These are phyloP conservation scores for Regulus satrapa DNA, from an alignment of 2,113 vertebrate genomes.

Conservation along the genomic window DNA sequence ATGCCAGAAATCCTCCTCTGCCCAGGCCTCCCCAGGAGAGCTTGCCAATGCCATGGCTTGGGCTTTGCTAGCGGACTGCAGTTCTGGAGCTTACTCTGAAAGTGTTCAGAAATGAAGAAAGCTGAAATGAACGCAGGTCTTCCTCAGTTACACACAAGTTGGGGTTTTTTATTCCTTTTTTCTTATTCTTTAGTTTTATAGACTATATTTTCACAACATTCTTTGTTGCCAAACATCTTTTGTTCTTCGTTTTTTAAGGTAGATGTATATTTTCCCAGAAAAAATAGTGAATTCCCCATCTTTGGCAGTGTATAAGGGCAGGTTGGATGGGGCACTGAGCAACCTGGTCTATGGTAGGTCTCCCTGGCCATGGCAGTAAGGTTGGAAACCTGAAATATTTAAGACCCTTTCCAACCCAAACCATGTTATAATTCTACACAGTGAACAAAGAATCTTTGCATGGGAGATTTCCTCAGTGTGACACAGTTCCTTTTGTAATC, in stretches of 20 bases:
- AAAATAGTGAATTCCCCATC: background rate
- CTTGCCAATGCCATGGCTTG: background rate
- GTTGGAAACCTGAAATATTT: background rate
- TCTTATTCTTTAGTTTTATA: background rate
- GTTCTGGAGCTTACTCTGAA: background rate
- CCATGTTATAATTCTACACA: background rate
- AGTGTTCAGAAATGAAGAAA: background rate
- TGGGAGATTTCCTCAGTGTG: background rate
- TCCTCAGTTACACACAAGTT: background rate
- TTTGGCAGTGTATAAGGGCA: background rate
- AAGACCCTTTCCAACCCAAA: background rate
- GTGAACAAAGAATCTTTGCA: background rate
- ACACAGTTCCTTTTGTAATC: background rate
- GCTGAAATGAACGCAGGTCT: background rate
- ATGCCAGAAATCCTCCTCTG: background rate
- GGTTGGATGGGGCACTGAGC: background rate
- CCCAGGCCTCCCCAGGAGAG: background rate
- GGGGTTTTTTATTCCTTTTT: background rate
- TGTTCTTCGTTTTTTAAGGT: background rate
- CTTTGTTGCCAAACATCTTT: too few species aligned
- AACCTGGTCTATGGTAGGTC: background rate
- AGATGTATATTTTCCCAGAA: background rate
- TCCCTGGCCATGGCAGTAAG: background rate
- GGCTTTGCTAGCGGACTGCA: background rate
- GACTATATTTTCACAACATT: background rate